These are phyloP conservation scores for Magallana gigas DNA, from an alignment of 1,140 invertebrate species.

Conservation along the genomic window DNA sequence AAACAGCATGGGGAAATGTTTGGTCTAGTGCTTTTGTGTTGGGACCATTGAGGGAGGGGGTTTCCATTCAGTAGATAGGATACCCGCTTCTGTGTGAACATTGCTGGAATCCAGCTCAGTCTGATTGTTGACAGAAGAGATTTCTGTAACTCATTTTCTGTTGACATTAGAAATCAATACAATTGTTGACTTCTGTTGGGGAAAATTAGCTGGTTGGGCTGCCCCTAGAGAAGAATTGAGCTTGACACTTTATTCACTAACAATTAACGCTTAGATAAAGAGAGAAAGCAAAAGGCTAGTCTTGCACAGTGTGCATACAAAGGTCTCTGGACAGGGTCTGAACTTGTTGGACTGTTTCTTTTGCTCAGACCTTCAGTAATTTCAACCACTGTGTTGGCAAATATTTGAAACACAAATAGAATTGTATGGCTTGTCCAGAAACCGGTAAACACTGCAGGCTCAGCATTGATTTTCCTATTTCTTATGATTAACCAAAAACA, in stretches of 20 bases:
- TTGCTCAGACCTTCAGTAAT: not conserved
- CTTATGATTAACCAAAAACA: not conserved
- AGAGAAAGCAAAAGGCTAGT: not conserved
- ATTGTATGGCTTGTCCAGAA: not conserved
- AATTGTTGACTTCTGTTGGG: slow-evolving; percentile 3
- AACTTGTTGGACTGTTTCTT: not conserved
- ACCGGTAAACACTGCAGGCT: not conserved
- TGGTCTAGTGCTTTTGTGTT: not conserved
- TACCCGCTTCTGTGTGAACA: not conserved
- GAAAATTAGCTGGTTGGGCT: slow-evolving; percentile 2
- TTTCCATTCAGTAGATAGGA: not conserved
- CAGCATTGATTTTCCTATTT: slow-evolving; percentile 1
- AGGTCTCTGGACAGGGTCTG: too few species aligned
- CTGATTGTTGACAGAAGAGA: slow-evolving; percentile 9
- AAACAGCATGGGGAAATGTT: slow-evolving; percentile 3
- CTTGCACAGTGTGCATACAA: too few species aligned
- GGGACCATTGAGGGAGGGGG: not conserved
- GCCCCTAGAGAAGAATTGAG: not conserved
- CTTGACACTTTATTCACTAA: not conserved
- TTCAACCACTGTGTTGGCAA: not conserved
- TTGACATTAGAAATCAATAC: slow-evolving; percentile 31
- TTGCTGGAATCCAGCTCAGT: not conserved
- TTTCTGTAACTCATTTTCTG: slow-evolving; percentile 11
- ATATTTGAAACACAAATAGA: slow-evolving; percentile 18
- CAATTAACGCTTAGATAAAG: not conserved